phyloP scores from a whole-genome alignment of 2,888 invertebrate genomes.

The Lasioglossum calceatum region DNA sequence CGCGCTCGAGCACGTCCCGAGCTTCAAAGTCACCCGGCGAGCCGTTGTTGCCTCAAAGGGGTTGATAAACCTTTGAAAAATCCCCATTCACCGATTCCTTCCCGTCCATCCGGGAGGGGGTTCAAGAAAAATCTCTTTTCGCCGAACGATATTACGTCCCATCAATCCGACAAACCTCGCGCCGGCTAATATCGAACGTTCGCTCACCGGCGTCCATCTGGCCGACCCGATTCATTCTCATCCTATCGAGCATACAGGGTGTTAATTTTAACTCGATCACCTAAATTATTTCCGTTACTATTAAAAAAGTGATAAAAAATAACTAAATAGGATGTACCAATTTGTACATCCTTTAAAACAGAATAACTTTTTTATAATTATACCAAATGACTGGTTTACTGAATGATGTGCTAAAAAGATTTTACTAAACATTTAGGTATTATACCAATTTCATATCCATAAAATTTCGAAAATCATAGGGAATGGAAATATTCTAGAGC shows the following conservation, averaged over 20 bases:
- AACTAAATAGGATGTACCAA: no score
- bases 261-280: no score
- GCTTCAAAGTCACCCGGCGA: slow-evolving; percentile 22
- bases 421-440: no score
- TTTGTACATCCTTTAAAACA: no score
- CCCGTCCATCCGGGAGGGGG: neutral
- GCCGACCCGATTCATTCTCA: neutral
- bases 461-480: no score
- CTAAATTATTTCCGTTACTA: no score
- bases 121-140: slow-evolving; percentile 42
- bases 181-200: slow-evolving; percentile 22
- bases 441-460: no score
- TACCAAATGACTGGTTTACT: no score
- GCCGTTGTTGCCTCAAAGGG: slow-evolving; percentile 25
- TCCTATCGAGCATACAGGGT: neutral
- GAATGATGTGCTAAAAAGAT: no score
- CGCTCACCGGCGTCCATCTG: slow-evolving; percentile 13
- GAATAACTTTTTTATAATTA: no score
- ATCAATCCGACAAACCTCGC: slow-evolving; percentile 37
- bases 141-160: slow-evolving; percentile 38
- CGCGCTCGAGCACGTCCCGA: slow-evolving; percentile 17
- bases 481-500: no score
- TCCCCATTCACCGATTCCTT: slow-evolving; percentile 22
- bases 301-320: no score
- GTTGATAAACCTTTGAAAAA: slow-evolving; percentile 28